Evolutionary conservation across 2,797 vertebrate species (phyloP).

Genomic region (Crax fasciolata): DNA sequence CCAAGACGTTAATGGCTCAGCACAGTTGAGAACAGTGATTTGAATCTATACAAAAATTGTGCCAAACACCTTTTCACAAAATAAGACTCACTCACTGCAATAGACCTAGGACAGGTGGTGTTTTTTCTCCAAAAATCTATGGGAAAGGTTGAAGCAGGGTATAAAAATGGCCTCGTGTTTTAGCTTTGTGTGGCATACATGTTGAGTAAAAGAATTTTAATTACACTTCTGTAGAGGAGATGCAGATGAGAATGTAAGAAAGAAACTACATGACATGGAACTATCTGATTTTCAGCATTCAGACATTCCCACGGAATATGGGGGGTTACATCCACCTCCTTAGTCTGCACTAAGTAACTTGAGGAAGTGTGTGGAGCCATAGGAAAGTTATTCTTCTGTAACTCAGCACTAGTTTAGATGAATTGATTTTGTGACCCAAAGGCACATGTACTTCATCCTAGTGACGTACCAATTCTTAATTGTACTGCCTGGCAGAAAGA

Average conservation of each 20-base stretch:
- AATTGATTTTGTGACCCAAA: neutral
- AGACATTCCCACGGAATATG: fast-evolving
- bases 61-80: neutral
- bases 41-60: neutral
- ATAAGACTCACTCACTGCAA: neutral
- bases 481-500: neutral
- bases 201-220: neutral
- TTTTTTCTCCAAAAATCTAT: neutral
- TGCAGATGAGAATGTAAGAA: neutral
- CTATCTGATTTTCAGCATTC: neutral
- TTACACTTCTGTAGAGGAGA: neutral
- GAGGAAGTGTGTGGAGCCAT: neutral
- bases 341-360: neutral
- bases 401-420: neutral
- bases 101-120: neutral
- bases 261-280: neutral
- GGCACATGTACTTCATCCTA: neutral
- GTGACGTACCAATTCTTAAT: neutral
- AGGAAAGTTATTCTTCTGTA: neutral
- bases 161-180: neutral
- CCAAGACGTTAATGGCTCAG: constrained; percentile 10
- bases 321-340: neutral
- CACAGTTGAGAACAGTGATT: neutral
- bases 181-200: neutral
- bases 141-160: neutral